These are phyloP conservation scores for Cephus runcator DNA, from an alignment of 2,888 invertebrate species.

Conservation along the genomic window DNA sequence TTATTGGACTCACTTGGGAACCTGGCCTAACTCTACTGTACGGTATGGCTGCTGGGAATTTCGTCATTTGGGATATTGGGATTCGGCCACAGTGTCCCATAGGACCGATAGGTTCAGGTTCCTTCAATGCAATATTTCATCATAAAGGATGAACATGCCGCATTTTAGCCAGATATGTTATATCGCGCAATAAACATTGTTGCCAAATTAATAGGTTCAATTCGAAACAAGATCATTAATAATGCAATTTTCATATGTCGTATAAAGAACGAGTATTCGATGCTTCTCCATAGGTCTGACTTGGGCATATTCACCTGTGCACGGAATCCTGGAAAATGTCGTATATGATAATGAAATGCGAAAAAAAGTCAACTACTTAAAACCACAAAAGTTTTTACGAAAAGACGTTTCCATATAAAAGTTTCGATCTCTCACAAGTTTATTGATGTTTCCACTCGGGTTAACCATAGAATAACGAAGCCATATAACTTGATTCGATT, in stretches of 20 bases:
- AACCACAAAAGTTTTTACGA: not conserved
- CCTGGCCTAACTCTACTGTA: not conserved
- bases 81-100: not conserved
- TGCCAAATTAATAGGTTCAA: not conserved
- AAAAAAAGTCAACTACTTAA: not conserved
- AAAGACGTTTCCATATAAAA: not conserved
- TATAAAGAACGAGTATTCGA: not conserved
- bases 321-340: not conserved
- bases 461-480: not conserved
- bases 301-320: not conserved
- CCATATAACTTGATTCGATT: not conserved
- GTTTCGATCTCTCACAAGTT: not conserved
- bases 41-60: not conserved
- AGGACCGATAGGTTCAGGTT: not conserved
- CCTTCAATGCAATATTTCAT: not conserved
- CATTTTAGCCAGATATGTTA: not conserved
- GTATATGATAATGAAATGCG: not conserved
- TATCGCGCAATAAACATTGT: not conserved
- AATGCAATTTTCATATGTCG: not conserved
- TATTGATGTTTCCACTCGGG: not conserved
- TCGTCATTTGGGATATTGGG: not conserved
- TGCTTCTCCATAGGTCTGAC: not conserved
- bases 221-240: not conserved
- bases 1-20: not conserved
- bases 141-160: not conserved